Evolutionary conservation across 1,140 invertebrate species (phyloP).

Genomic region (Chelonus insularis): DNA sequence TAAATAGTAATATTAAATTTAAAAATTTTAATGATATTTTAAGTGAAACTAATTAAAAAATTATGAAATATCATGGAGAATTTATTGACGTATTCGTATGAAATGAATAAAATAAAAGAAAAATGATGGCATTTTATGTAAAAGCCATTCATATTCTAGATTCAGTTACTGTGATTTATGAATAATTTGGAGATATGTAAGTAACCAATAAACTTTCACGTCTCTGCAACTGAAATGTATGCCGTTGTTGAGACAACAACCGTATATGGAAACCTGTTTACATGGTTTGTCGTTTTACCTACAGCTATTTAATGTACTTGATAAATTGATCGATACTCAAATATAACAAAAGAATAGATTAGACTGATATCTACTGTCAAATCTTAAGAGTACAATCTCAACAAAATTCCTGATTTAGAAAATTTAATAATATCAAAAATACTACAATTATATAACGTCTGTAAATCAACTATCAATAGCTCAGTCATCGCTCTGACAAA

Average conservation of each 20-base stretch:
- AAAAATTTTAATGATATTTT: too few species aligned
- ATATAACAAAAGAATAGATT: neutral
- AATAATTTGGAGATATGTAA: neutral
- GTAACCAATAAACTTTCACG: constrained; percentile 16
- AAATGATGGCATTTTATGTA: neutral
- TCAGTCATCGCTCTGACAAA: constrained; percentile 52
- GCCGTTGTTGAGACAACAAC: constrained; percentile 16
- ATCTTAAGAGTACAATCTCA: too few species aligned
- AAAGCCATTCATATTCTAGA: neutral
- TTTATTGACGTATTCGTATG: too few species aligned
- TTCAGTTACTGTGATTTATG: neutral
- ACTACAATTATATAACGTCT: neutral
- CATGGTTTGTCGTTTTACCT: constrained; percentile 9
- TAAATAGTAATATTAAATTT: too few species aligned
- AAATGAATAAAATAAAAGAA: too few species aligned
- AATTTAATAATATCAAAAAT: neutral
- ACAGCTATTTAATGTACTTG: constrained; percentile 13
- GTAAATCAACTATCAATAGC: constrained; percentile 11
- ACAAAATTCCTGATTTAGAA: neutral
- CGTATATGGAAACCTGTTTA: constrained; percentile 29
- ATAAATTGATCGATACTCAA: neutral
- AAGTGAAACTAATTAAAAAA: neutral
- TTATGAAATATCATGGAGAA: too few species aligned
- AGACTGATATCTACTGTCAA: too few species aligned
- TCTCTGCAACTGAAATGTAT: neutral